phyloP scores from a whole-genome alignment of 2,113 vertebrate species.

The Pogona vitticeps region DNA sequence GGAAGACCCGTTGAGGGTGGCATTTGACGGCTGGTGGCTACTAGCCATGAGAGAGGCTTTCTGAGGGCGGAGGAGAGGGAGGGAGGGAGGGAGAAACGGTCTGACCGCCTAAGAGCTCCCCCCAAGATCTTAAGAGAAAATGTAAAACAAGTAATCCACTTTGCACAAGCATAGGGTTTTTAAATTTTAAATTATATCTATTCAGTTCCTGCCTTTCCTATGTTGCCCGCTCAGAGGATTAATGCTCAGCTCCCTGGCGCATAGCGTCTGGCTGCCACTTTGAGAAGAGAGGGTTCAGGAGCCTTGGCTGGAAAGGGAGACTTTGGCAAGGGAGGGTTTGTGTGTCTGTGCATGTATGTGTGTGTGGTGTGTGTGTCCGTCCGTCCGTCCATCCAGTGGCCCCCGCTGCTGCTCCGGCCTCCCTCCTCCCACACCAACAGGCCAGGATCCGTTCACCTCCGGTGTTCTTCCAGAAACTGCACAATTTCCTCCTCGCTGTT shows the following conservation, averaged over 20 bases:
- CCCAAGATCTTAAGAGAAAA: no score
- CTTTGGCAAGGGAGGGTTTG: no score
- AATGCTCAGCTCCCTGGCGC: no score
- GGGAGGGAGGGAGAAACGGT: no score
- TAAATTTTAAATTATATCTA: not conserved
- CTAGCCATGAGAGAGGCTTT: not conserved
- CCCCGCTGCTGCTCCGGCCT: not conserved
- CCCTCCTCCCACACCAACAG: not conserved
- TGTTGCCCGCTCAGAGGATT: not conserved
- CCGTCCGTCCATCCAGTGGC: no score
- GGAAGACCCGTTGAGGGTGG: not conserved
- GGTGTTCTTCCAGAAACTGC: slow-evolving; percentile 84
- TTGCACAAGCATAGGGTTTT: not conserved
- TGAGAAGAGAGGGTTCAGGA: no score
- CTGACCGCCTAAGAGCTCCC: not conserved
- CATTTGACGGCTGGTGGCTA: not conserved
- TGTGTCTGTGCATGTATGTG: no score
- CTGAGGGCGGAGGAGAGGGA: not conserved
- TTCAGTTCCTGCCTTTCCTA: not conserved
- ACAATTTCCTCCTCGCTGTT: slow-evolving; percentile 86
- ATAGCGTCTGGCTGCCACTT: no score
- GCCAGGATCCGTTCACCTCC: slow-evolving; percentile 73
- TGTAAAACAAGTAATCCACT: not conserved
- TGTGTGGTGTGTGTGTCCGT: no score
- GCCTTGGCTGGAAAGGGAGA: no score